Percentiles rank a stretch among this genome's conserved stretches.
phyloP scores from a whole-genome alignment of 2,113 vertebrate genomes.

The Calypte anna region DNA sequence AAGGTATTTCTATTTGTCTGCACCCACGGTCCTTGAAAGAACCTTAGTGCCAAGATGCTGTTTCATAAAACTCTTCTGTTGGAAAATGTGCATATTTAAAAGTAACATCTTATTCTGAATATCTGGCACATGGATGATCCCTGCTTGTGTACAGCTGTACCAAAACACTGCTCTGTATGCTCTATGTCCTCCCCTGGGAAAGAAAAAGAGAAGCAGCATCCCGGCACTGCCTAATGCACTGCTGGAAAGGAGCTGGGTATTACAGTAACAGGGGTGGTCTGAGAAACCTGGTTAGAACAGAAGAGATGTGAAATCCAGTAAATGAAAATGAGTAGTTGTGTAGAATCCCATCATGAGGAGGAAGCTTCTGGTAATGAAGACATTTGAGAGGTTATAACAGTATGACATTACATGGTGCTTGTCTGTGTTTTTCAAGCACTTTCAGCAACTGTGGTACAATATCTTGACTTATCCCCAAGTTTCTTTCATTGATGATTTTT shows the following conservation, averaged over 20 bases:
- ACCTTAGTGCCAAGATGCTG: background rate
- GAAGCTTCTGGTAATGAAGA: background rate
- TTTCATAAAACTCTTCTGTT: background rate
- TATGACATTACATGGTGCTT: background rate
- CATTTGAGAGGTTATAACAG: background rate
- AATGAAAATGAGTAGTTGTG: background rate
- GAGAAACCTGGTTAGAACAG: background rate
- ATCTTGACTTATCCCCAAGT: background rate
- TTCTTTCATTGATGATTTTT: background rate
- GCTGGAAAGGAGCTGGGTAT: background rate
- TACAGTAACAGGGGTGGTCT: background rate
- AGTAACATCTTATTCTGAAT: background rate
- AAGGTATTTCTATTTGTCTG: background rate
- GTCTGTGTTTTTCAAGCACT: background rate
- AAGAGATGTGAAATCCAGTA: background rate
- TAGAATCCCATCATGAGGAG: background rate
- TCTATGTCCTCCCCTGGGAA: background rate
- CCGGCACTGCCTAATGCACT: background rate
- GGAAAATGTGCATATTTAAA: background rate
- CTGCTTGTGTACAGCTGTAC: background rate
- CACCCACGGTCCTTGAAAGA: background rate
- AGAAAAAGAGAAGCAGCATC: background rate
- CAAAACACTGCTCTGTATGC: background rate
- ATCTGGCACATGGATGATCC: background rate
- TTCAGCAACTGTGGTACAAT: fast-evolving